Evolutionary conservation across 1,140 invertebrate species (phyloP), one percentile per base, ranked within the genome.

Genomic region (Camponotus floridanus): DNA sequence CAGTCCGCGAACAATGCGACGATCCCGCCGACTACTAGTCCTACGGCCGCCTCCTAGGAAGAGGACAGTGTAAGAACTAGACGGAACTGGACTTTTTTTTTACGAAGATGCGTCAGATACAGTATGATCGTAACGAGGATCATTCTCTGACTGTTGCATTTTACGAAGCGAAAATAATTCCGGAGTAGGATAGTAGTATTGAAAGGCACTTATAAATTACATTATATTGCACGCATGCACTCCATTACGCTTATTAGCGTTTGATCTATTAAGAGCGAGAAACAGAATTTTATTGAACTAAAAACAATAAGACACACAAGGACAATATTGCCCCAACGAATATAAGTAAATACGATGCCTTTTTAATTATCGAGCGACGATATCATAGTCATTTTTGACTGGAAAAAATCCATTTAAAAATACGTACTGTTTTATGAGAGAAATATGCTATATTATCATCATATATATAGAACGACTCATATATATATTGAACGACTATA

Each of bases 41-140:
- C 91, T 31, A 92, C 91, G 21, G 80, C 91, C 3, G 90, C 91
- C n/a, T 92, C 92, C 86, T 93, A 93, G 90, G 89, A 85, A 33
- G 88, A 86, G 26, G 70, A 85, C 59, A 76, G 26, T 9, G 55
- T 21, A 31, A 45, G 68, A 33, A 48, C 67, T 78, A 88, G 78
- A 61, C 64, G 68, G 5, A 81, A 88, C 45, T 92, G 91, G 91
- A 78, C 65, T 39, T 67, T 89, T 68, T 92, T 92, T 79, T 76
- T 93, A 74, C 88, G 86, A 39, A 88, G 86, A 59, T 92, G 91
- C 55, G 76, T 92, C 57, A 91, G 87, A 59, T 88, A 92, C 76
- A 92, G 88, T 55, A 45, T 93, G 39, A 67, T 92, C 55, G 89
- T 73, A 42, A 76, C 87, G 45, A 87, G 91, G 71, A 91, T 88